Conservation (phyloP, 2,113 vertebrate species). For the Trematocara zebra region DNA sequence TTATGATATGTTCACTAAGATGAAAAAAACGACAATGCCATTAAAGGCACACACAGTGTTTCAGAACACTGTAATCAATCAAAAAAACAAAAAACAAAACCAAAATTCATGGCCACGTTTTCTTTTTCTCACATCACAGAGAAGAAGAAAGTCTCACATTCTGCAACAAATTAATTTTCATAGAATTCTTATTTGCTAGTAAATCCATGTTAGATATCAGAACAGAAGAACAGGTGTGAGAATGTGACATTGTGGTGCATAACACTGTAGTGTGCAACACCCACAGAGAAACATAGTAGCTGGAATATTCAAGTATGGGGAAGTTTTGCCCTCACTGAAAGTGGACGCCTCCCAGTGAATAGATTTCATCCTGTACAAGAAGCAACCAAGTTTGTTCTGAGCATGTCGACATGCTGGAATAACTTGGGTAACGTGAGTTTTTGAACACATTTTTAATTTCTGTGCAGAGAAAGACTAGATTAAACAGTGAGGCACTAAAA, state of each 20-base stretch:
- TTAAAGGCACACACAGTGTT: fast-evolving
- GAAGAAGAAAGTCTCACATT: background rate
- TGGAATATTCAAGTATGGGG: background rate
- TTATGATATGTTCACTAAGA: background rate
- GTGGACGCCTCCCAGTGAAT: background rate
- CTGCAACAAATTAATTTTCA: background rate
- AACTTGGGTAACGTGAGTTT: background rate
- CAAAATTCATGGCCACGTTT: background rate
- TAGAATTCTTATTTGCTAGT: background rate
- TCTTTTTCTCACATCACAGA: no score
- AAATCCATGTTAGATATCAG: background rate
- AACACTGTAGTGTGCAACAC: background rate
- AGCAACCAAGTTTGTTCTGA: background rate
- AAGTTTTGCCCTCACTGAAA: background rate
- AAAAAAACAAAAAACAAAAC: background rate
- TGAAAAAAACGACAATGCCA: background rate
- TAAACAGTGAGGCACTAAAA: background rate
- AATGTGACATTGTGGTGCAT: background rate
- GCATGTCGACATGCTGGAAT: background rate
- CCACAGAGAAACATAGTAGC: background rate
- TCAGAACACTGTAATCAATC: background rate
- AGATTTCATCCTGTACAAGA: background rate
- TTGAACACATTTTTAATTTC: background rate
- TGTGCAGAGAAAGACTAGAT: background rate
- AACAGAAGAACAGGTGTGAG: background rate